Base-by-base conservation (phyloP, 2,797 vertebrate species). In the Spinus olivaceus region DNA sequence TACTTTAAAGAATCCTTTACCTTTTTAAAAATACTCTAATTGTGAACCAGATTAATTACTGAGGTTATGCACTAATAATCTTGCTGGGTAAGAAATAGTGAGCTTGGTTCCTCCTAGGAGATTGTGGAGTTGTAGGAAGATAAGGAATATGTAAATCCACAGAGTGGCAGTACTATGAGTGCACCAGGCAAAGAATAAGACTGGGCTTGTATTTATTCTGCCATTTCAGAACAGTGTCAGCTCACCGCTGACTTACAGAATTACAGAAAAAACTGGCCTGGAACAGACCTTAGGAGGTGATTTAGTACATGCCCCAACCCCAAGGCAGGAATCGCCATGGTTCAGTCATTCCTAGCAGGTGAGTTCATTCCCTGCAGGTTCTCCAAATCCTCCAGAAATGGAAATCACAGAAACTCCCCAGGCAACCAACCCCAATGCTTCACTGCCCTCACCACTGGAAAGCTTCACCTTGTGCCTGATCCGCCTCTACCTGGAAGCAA, bases 321-420 rank as follows among this genome's bases (percentile, higher is more conserved):
- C 54, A 61, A 69, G 50, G 86, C 83, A 88, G 78, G 67, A 91
- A 91, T 86, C 5, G 0, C 64, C 47, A 32, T 17, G 74, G 83
- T 80, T 91, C 89, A 82, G 78, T 76, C 94, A 63, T 72, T 64
- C 79, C 87, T 85, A 88, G 85, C 76, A 83, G 80, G 76, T 74
- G 65, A 95, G 63, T 83, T 77, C 61, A 71, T 81, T 46, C 65
- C 81, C 61, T 12, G 7, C 24, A 69, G 63, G 61, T 71, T 94
- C 94, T 88, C 85, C 88, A 90, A 66, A 74, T 79, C 70, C 90
- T 90, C 69, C 16, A 66, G 57, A 94, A 91, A 96, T 41, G 37
- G 50, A 94, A 94, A 94, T n/a, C 11, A 1, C 85, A 74, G 61
- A 74, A 89, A 47, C 20, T 91, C 79, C 80, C 80, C 65, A 65